Conservation (phyloP, 2,113 vertebrate species). For the Aegotheles bennettii region DNA sequence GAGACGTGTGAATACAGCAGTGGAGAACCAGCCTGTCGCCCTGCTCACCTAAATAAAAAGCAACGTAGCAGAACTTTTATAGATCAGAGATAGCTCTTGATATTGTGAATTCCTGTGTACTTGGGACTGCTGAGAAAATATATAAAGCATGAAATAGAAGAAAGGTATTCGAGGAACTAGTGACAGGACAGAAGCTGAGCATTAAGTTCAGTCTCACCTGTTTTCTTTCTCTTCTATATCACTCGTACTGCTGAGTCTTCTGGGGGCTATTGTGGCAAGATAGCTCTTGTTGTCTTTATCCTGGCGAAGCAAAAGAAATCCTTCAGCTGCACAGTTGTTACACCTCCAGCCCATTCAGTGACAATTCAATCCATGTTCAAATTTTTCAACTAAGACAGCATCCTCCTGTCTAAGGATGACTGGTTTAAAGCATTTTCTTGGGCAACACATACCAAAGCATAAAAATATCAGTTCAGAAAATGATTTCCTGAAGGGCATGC, state of each 20-base stretch:
- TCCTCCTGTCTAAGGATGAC: not conserved
- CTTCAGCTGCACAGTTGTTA: not conserved
- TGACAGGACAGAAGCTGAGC: not conserved
- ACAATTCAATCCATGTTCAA: not conserved
- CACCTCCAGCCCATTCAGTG: not conserved
- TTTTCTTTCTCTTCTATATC: slow-evolving; percentile 79
- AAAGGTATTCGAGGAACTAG: not conserved
- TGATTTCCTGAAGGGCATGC: not conserved
- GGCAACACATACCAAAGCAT: not conserved
- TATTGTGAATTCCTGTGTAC: not conserved
- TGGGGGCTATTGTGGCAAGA: slow-evolving; percentile 64
- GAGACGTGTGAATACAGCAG: not conserved
- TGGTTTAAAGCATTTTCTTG: not conserved
- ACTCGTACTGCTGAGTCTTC: slow-evolving; percentile 63
- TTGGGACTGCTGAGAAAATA: not conserved
- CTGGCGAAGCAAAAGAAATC: slow-evolving; percentile 56
- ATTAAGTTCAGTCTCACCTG: slow-evolving; percentile 65
- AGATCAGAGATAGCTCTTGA: not conserved
- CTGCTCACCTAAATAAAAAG: not conserved
- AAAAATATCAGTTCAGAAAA: not conserved
- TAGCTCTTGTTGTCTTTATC: slow-evolving; percentile 74
- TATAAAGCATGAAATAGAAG: not conserved
- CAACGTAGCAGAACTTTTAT: fast-evolving
- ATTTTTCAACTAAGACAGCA: not conserved
- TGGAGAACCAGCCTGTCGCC: not conserved